Base-by-base conservation (phyloP, 2,797 vertebrate genomes). In the Ceryle rudis region DNA sequence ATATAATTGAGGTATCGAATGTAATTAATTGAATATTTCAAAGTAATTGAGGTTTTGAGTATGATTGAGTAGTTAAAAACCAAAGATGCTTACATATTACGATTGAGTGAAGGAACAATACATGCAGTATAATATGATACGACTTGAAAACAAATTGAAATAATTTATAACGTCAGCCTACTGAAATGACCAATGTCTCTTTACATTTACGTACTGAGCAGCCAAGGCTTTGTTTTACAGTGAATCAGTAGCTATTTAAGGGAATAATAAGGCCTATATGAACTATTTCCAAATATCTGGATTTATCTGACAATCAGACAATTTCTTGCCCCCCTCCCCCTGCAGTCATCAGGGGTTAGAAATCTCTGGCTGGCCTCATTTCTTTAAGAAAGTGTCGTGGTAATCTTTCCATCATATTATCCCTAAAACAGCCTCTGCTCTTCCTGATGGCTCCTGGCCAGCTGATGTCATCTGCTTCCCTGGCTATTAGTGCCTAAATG, bases 381-480 rank as follows among this genome's bases (percentile, higher is more conserved):
- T 97, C 96, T 97, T 96, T 67, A 96, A 97, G 97, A 96, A 96
- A 96, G 86, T 79, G 80, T 90, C 55, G 57, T 86, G 86, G 35
- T 95, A 94, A 95, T 93, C 96, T 97, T 95, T 80, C 90, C 92
- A 95, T 96, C 94, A 91, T 74, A 90, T 97, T 95, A 97, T 96
- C 95, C 66, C 94, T 90, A 18, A 89, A 95, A 62, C 74, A 91
- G 77, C 49, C 88, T 78, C 91, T 87, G 29, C 13, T n/a, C 85
- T 65, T 66, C 65, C 83, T 65, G 49, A 12, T 93, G 93, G 77
- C 90, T 71, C 35, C 55, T 66, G 71, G 62, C 92, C 93, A 92
- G 93, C 85, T 91, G 86, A 95, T 94, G 86, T 46, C 77, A 57
- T 97, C 89, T 91, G 49, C 28, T 85, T 95, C 73, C 77, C 89